A percentile compares a stretch with the other conserved stretches of the same genome.
phyloP scores from a whole-genome alignment of 2,888 invertebrate species.

The Antheraea assamensis region DNA sequence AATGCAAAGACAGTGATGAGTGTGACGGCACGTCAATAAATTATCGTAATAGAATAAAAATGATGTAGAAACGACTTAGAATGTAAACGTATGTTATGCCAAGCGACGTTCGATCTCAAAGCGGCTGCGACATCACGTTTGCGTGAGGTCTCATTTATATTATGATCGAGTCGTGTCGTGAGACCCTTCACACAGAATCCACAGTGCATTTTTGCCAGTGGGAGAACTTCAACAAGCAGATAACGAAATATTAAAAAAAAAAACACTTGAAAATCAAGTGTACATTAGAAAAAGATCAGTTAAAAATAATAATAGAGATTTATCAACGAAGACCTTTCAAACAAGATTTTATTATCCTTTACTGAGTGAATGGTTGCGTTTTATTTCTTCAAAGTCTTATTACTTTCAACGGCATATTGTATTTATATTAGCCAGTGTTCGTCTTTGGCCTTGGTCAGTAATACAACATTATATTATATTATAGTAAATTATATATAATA shows the following conservation, averaged over 20 bases:
- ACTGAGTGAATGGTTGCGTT: too few species aligned
- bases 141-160: slow-evolving; percentile 31
- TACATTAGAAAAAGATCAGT: background rate
- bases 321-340: background rate
- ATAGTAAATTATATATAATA: too few species aligned
- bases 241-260: background rate
- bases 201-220: slow-evolving; percentile 6
- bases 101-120: slow-evolving; percentile 15
- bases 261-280: background rate
- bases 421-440: too few species aligned
- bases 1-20: background rate
- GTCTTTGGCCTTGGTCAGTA: too few species aligned
- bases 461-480: too few species aligned
- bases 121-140: slow-evolving; percentile 15
- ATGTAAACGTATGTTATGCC: background rate
- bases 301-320: background rate
- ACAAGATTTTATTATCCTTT: too few species aligned
- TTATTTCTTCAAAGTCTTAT: too few species aligned
- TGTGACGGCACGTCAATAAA: background rate
- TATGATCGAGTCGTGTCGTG: slow-evolving; percentile 13
- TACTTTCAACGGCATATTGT: too few species aligned
- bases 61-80: background rate
- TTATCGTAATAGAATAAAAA: slow-evolving; percentile 12
- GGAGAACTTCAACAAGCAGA: background rate
- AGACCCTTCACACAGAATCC: background rate